Conservation (phyloP, 1,140 invertebrate species). For the Copidosoma floridanum region DNA sequence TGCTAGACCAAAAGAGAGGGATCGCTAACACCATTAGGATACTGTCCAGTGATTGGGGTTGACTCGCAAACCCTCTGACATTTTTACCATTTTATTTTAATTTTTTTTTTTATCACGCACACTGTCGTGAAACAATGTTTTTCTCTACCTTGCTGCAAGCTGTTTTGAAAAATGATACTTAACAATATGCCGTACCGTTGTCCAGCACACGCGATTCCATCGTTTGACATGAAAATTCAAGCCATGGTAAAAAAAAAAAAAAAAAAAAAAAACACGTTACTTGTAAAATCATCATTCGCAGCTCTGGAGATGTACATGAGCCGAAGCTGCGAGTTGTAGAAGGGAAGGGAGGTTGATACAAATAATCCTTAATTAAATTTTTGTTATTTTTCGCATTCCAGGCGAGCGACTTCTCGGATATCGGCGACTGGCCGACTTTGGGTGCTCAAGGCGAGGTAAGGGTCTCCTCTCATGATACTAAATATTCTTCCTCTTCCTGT, state of each 20-base stretch:
- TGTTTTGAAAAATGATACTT: neutral
- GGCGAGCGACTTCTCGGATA: slow-evolving; percentile 71
- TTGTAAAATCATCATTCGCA: too few relatives aligned
- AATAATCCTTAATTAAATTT: slow-evolving; percentile 23
- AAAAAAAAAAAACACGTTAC: neutral
- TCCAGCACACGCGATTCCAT: too few relatives aligned
- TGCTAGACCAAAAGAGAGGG: slow-evolving; percentile 5
- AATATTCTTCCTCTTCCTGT: slow-evolving; percentile 1
- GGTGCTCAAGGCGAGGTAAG: slow-evolving; percentile 59
- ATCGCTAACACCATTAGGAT: slow-evolving; percentile 9
- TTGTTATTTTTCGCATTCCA: slow-evolving; percentile 50
- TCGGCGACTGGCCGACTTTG: slow-evolving; percentile 77
- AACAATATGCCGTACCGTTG: too few relatives aligned
- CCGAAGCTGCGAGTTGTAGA: too few relatives aligned
- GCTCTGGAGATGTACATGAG: too few relatives aligned
- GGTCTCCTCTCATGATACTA: slow-evolving; percentile 32
- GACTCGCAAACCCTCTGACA: slow-evolving; percentile 8
- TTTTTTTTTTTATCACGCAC: too few relatives aligned
- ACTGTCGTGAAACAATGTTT: too few relatives aligned
- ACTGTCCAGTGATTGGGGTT: slow-evolving; percentile 2
- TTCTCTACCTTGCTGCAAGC: too few relatives aligned
- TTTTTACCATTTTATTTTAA: neutral
- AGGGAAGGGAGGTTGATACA: too few relatives aligned
- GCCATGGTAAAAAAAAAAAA: too few relatives aligned
- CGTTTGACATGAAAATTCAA: too few relatives aligned